These are phyloP conservation scores for Plutomurus gul DNA, from an alignment of 1,140 invertebrate species.

Conservation along the genomic window DNA sequence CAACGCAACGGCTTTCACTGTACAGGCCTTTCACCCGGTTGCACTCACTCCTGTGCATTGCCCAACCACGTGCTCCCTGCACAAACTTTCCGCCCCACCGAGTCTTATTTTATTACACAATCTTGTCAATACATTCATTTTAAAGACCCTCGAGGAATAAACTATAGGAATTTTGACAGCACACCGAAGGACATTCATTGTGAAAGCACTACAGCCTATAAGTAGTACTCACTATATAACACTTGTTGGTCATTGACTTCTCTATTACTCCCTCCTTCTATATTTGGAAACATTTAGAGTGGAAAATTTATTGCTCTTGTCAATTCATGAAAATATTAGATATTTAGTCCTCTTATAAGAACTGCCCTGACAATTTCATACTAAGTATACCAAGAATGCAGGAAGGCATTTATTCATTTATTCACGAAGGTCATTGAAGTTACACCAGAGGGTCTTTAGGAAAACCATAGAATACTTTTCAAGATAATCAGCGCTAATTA, in stretches of 20 bases:
- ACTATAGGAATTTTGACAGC: no score
- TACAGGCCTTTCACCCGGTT: not conserved
- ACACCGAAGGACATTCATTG: not conserved
- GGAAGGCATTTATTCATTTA: no score
- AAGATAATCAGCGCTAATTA: not conserved
- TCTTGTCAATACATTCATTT: not conserved
- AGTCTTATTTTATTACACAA: not conserved
- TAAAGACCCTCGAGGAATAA: no score
- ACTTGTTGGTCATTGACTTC: not conserved
- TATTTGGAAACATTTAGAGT: no score
- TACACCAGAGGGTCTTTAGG: no score
- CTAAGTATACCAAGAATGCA: no score
- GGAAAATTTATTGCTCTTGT: no score
- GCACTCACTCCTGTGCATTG: not conserved
- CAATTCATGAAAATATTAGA: no score
- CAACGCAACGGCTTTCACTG: not conserved
- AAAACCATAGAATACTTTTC: not conserved
- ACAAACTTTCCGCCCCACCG: not conserved
- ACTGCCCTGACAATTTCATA: no score
- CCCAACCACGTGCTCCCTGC: not conserved
- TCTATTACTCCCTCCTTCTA: no score
- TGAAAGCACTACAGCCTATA: not conserved
- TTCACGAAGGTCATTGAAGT: no score
- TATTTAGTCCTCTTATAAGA: no score
- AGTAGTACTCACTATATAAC: not conserved